Conservation (phyloP, 2,888 invertebrate genomes). For the Zhengitettix transpicula region DNA sequence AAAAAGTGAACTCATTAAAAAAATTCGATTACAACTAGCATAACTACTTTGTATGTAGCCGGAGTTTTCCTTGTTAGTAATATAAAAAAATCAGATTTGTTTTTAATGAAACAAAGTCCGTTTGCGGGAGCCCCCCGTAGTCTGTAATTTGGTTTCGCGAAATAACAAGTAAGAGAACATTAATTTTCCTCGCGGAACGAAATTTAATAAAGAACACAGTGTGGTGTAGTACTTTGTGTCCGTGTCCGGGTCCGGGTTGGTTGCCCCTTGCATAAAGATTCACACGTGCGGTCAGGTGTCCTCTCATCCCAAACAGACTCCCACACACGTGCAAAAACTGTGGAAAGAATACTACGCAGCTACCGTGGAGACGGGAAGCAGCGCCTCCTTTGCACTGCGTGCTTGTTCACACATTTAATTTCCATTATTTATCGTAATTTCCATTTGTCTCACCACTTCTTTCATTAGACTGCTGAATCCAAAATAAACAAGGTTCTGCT, state of each 20-base stretch:
- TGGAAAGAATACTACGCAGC: no score
- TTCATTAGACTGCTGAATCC: no score
- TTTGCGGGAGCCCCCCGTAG: conserved; percentile 1
- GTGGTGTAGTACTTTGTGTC: background rate
- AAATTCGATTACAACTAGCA: conserved; percentile 4
- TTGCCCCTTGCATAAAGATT: background rate
- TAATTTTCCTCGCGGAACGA: conserved; percentile 9
- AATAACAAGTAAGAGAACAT: conserved; percentile 10
- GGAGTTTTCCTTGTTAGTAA: conserved; percentile 1
- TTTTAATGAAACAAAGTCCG: conserved; percentile 12
- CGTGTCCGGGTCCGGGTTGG: background rate
- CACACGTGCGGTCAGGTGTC: no score
- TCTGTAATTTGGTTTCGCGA: conserved; percentile 7
- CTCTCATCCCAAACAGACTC: no score
- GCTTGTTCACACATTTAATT: no score
- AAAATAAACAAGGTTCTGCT: no score
- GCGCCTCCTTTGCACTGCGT: no score
- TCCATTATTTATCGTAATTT: no score
- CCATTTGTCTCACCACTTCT: no score
- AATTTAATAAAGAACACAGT: conserved; percentile 8
- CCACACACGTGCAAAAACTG: no score
- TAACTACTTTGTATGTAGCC: conserved; percentile 8
- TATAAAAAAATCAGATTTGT: conserved; percentile 5
- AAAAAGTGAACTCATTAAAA: background rate
- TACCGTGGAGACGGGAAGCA: no score